These are phyloP conservation scores for Drosophila mayri DNA, from an alignment of 1,140 invertebrate genomes.

Conservation along the genomic window DNA sequence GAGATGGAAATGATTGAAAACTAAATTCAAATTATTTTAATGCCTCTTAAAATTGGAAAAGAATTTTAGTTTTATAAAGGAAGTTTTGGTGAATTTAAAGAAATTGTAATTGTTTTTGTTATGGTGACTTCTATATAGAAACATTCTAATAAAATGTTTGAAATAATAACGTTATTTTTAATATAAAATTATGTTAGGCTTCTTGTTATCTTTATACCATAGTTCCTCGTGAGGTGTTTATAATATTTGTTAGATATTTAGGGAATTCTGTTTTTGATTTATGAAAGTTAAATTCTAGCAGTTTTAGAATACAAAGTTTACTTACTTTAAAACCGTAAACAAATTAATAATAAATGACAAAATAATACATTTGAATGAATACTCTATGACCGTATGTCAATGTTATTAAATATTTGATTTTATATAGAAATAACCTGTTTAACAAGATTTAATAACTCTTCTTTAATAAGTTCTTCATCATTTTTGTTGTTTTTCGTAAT, in stretches of 20 bases:
- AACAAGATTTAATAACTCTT: background rate
- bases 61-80: background rate
- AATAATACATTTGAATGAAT: too few relatives aligned
- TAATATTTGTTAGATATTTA: background rate
- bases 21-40: background rate
- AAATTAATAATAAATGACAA: too few relatives aligned
- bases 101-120: too few relatives aligned
- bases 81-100: background rate
- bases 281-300: background rate
- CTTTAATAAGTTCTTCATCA: too few relatives aligned
- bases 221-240: too few relatives aligned
- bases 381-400: background rate
- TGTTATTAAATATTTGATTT: background rate
- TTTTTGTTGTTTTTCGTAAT: background rate
- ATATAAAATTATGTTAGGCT: background rate
- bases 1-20: background rate
- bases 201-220: background rate
- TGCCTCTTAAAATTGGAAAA: background rate
- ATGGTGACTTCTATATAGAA: too few relatives aligned
- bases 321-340: too few relatives aligned
- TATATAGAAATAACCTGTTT: background rate
- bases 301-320: background rate
- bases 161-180: background rate
- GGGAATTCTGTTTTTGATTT: background rate
- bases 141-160: too few relatives aligned